These are phyloP conservation scores for Polia nebulosa DNA, from an alignment of 2,888 invertebrate species.

Conservation along the genomic window DNA sequence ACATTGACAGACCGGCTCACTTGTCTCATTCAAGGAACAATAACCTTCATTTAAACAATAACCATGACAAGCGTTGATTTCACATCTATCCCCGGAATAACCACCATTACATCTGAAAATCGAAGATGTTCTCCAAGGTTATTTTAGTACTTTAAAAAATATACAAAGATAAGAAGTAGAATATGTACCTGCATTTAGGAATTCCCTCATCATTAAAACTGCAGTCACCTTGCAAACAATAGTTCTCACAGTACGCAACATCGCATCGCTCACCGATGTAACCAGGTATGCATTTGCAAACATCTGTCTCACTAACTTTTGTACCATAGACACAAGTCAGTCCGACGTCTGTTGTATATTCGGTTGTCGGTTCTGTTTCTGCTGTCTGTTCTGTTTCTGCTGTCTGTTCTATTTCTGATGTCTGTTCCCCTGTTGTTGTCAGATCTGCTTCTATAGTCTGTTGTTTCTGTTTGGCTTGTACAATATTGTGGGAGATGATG, in stretches of 20 bases:
- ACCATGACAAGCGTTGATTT: background rate
- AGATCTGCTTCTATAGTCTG: background rate
- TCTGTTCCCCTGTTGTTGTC: background rate
- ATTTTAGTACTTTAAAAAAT: too few species aligned
- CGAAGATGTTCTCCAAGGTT: background rate
- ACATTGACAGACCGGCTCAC: background rate
- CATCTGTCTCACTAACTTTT: too few species aligned
- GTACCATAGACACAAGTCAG: background rate
- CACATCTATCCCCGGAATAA: background rate
- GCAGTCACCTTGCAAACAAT: background rate
- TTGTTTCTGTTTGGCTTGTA: background rate
- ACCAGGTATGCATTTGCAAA: background rate
- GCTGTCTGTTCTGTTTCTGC: too few species aligned
- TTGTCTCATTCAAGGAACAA: background rate
- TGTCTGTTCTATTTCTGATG: too few species aligned
- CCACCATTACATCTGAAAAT: background rate
- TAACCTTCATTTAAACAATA: background rate
- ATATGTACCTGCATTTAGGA: background rate
- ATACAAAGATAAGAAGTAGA: background rate
- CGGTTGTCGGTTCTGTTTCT: too few species aligned
- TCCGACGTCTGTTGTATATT: background rate
- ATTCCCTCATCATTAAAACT: background rate
- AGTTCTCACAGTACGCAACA: background rate
- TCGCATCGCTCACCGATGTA: background rate
- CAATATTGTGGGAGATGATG: background rate